Conservation (phyloP, 2,113 vertebrate genomes). For the Brachypteracias leptosomus region DNA sequence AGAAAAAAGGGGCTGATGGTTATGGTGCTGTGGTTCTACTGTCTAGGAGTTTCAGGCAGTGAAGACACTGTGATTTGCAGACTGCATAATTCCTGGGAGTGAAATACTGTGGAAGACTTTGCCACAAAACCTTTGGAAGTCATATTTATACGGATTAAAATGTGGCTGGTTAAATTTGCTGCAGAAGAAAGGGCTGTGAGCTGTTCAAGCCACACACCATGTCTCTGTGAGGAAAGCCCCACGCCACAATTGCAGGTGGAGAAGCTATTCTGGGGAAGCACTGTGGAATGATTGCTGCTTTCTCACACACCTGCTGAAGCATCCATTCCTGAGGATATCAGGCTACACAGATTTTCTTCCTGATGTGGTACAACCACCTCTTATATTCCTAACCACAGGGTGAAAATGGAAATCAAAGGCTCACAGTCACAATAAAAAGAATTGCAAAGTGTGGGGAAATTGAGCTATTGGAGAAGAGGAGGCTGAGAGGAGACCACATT, state of each 20-base stretch:
- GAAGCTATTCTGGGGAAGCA: neutral
- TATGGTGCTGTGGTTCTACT: neutral
- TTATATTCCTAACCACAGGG: neutral
- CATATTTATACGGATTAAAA: neutral
- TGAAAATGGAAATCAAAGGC: constrained; percentile 6
- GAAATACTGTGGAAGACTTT: neutral
- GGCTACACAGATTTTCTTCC: neutral
- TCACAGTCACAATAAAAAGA: neutral
- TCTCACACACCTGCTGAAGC: neutral
- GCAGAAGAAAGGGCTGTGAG: neutral
- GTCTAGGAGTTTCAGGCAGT: neutral
- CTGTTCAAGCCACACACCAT: neutral
- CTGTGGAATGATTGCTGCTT: neutral
- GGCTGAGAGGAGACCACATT: too few relatives aligned
- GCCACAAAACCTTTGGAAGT: neutral
- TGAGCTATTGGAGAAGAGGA: too few relatives aligned
- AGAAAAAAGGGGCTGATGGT: neutral
- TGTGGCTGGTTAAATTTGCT: neutral
- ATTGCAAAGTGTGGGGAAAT: neutral
- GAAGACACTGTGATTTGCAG: neutral
- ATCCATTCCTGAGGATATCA: neutral
- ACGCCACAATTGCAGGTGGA: rapidly evolving
- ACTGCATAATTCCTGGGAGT: neutral
- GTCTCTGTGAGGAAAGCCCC: neutral
- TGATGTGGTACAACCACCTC: neutral